Conservation (phyloP, 2,797 vertebrate species). For the Mormyrops boulengeri region DNA sequence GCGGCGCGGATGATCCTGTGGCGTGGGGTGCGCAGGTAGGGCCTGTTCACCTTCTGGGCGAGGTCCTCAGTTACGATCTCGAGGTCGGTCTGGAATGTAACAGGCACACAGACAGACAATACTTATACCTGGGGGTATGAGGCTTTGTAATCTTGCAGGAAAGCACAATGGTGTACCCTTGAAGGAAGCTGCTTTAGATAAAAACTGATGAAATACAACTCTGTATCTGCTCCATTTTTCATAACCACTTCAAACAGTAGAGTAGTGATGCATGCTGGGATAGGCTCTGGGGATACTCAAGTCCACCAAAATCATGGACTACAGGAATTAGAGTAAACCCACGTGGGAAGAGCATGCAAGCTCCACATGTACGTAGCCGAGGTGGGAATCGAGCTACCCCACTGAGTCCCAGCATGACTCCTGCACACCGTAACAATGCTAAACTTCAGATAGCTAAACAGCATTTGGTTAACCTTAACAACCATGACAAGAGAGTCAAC, state of each 20-base stretch:
- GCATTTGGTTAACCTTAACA: background rate
- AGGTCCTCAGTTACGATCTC: constrained; percentile 99
- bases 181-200: background rate
- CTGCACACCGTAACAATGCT: background rate
- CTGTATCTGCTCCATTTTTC: background rate
- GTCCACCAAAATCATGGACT: background rate
- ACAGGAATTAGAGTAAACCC: background rate
- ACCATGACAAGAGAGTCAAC: background rate
- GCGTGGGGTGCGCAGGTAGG: constrained; percentile 92
- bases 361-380: background rate
- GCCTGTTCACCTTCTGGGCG: constrained; percentile 96
- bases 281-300: background rate
- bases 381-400: background rate
- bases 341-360: background rate
- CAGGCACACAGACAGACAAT: background rate
- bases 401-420: background rate
- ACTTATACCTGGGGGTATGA: background rate
- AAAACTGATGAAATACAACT: background rate
- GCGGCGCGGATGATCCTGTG: constrained; percentile 96
- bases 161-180: background rate
- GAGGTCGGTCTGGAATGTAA: constrained; percentile 77
- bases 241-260: background rate
- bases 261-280: background rate
- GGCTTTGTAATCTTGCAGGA: background rate
- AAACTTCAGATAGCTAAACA: background rate